Evolutionary conservation across 2,797 vertebrate species (phyloP).

Genomic region (Pipistrellus pygmaeus): DNA sequence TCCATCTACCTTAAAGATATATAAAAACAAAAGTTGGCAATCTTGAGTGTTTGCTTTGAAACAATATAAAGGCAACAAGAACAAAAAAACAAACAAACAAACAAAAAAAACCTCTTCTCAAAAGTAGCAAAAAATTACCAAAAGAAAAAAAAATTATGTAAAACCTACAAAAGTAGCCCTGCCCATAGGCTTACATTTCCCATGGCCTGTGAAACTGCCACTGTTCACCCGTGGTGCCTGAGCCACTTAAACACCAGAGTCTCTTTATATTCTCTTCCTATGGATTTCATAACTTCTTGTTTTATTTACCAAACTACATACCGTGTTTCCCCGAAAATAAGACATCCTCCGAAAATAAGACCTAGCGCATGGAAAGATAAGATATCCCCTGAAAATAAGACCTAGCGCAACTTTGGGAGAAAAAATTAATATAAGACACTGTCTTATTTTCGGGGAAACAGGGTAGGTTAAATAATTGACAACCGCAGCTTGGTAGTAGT

Average conservation of each 20-base stretch:
- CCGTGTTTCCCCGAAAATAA: no score
- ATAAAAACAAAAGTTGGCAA: background rate
- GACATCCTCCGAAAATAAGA: no score
- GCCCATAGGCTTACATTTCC: no score
- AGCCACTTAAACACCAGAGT: background rate
- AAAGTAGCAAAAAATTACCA: background rate
- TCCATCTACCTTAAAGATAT: constrained; percentile 34
- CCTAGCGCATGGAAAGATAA: no score
- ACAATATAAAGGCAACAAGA: background rate
- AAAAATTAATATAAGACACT: no score
- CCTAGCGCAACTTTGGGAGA: no score
- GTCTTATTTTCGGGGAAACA: no score
- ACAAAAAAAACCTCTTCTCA: constrained; percentile 37
- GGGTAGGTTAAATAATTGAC: background rate
- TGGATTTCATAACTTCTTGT: background rate
- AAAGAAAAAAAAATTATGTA: background rate
- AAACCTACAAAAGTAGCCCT: background rate
- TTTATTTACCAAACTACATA: background rate
- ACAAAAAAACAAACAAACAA: background rate
- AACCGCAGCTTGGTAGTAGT: background rate
- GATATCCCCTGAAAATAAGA: no score
- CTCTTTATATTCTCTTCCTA: background rate
- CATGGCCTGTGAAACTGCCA: background rate
- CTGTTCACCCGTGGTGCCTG: background rate
- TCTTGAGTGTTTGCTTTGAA: background rate